Percentiles rank a stretch among this genome's conserved stretches.
Evolutionary conservation across 2,888 invertebrate genomes (phyloP).

Genomic region (Heliconius charithonia): DNA sequence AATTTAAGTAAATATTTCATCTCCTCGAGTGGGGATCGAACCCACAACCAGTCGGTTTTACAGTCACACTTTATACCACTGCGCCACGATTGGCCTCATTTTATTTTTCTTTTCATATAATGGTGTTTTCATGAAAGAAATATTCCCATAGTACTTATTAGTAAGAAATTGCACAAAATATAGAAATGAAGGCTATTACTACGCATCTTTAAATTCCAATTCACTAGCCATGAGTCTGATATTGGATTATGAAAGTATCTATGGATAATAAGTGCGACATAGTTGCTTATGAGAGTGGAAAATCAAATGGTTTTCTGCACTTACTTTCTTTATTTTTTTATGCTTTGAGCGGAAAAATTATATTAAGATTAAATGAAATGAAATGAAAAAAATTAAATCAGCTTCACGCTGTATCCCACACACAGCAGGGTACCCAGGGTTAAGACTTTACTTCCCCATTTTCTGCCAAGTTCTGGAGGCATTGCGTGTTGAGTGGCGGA

Average conservation of each 20-base stretch:
- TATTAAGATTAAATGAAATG: background rate
- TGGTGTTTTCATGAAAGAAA: background rate
- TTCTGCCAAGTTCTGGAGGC: too few relatives aligned
- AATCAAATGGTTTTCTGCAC: conserved; percentile 17
- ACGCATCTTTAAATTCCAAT: background rate
- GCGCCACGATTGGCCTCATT: too few relatives aligned
- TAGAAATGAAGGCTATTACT: background rate
- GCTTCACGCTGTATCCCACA: too few relatives aligned
- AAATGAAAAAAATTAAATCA: too few relatives aligned
- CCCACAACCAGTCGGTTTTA: too few relatives aligned
- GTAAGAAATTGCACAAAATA: background rate
- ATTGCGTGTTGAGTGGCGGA: too few relatives aligned
- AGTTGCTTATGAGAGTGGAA: conserved; percentile 28
- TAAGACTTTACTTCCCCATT: too few relatives aligned
- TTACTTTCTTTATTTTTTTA: conserved; percentile 10
- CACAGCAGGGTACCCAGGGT: too few relatives aligned
- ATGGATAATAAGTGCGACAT: conserved; percentile 32
- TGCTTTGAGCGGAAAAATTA: background rate
- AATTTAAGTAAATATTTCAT: too few relatives aligned
- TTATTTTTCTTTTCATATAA: too few relatives aligned
- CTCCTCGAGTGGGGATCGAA: too few relatives aligned
- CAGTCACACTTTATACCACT: too few relatives aligned
- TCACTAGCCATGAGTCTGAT: conserved; percentile 1
- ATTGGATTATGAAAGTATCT: conserved; percentile 32
- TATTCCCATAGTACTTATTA: background rate